Conservation (phyloP, 2,113 vertebrate genomes). For the Phasianus colchicus region DNA sequence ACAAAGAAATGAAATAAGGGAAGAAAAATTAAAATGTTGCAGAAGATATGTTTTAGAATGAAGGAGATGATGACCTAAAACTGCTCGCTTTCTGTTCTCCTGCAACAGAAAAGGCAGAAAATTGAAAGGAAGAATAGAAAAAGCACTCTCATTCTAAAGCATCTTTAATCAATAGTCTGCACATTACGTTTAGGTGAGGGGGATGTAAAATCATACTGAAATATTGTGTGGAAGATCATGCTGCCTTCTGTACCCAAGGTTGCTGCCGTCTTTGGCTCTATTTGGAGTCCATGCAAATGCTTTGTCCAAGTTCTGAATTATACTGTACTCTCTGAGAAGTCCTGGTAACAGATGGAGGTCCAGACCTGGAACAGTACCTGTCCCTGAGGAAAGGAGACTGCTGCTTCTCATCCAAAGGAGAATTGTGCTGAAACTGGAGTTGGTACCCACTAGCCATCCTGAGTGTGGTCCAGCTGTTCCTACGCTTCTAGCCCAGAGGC, state of each 20-base stretch:
- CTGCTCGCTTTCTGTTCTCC: neutral
- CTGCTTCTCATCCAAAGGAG: neutral
- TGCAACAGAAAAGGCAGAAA: neutral
- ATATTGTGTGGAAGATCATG: neutral
- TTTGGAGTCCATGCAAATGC: neutral
- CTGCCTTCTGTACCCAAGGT: neutral
- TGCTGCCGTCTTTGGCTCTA: neutral
- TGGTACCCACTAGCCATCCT: neutral
- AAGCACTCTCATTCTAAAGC: neutral
- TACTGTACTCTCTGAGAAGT: neutral
- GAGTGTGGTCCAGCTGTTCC: neutral
- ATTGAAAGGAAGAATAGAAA: neutral
- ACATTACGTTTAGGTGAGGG: neutral
- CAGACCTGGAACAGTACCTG: neutral
- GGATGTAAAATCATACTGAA: fast-evolving
- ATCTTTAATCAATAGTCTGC: neutral
- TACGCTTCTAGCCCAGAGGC: neutral
- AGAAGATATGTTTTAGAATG: neutral
- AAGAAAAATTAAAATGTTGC: neutral
- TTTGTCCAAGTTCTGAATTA: neutral
- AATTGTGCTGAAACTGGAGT: neutral
- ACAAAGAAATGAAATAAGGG: neutral
- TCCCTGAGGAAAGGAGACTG: neutral
- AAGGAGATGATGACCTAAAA: fast-evolving
- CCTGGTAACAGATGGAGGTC: neutral